Conservation (phyloP, 1,140 invertebrate species). For the Neelides sp. region DNA sequence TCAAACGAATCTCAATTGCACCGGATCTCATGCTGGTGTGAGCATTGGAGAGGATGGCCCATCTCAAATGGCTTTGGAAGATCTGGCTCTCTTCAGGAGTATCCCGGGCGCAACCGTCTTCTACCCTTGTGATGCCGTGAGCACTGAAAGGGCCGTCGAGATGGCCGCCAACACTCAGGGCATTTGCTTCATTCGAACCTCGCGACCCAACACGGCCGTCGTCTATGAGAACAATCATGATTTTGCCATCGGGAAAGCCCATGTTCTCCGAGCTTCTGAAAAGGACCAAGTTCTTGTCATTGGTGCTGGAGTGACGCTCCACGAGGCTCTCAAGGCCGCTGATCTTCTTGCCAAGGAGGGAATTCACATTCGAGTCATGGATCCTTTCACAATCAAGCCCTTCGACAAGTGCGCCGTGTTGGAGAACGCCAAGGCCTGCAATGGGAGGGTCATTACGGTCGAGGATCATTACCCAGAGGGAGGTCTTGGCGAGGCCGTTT, state of each 20-base stretch:
- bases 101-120: constrained; percentile 88
- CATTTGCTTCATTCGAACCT: constrained; percentile 91
- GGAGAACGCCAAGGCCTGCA: constrained; percentile 61
- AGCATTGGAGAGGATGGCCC: constrained; percentile 95
- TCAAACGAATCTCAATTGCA: constrained; percentile 93
- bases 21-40: constrained; percentile 85
- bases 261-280: constrained; percentile 57
- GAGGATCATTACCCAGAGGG: constrained; percentile 96
- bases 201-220: constrained; percentile 74
- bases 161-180: constrained; percentile 90
- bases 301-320: constrained; percentile 82
- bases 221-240: constrained; percentile 76
- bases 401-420: constrained; percentile 68
- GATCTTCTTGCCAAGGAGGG: constrained; percentile 55
- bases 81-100: constrained; percentile 86
- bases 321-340: constrained; percentile 78
- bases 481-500: constrained; percentile 89
- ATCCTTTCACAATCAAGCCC: constrained; percentile 93
- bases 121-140: constrained; percentile 93
- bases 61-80: constrained; percentile 99
- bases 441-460: constrained; percentile 75
- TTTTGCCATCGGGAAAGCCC: constrained; percentile 67
- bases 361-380: constrained; percentile 65
- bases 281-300: constrained; percentile 75
- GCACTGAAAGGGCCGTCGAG: constrained; percentile 83